Evolutionary conservation across 2,797 vertebrate species (phyloP).

Genomic region (Gambusia yucatana): DNA sequence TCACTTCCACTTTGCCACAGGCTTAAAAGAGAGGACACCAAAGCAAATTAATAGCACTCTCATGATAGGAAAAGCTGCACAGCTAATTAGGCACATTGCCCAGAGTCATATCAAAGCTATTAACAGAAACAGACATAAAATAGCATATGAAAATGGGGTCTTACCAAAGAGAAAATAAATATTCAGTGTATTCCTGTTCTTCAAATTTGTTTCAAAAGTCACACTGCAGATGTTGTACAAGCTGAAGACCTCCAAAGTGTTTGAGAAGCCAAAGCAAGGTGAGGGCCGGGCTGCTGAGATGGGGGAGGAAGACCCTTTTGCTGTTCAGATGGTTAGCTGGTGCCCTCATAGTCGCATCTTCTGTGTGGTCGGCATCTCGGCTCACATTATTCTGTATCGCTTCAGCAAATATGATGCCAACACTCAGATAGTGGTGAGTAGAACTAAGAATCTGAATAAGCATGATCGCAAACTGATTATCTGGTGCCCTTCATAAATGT

Average conservation of each 20-base stretch:
- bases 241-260: slow-evolving; percentile 96
- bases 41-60: slow-evolving; percentile 14
- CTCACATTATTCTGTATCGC: slow-evolving; percentile 93
- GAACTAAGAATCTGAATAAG: neutral
- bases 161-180: neutral
- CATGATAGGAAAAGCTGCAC: slow-evolving; percentile 6
- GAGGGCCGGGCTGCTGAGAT: slow-evolving; percentile 88
- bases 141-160: neutral
- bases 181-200: slow-evolving; percentile 3
- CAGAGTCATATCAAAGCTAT: slow-evolving; percentile 8
- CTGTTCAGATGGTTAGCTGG: slow-evolving; percentile 96
- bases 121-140: neutral
- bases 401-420: slow-evolving; percentile 96
- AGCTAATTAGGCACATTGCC: slow-evolving; percentile 10
- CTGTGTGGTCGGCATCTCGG: slow-evolving; percentile 93
- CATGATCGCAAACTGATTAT: neutral
- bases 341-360: slow-evolving; percentile 95
- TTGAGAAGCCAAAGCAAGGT: slow-evolving; percentile 91
- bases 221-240: slow-evolving; percentile 99
- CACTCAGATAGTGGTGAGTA: slow-evolving; percentile 93
- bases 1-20: slow-evolving; percentile 1
- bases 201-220: slow-evolving; percentile 74
- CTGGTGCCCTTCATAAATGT: neutral
- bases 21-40: neutral
- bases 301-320: slow-evolving; percentile 95